These are phyloP conservation scores for Lasioglossum albipes DNA, from an alignment of 1,140 invertebrate species.

Conservation along the genomic window DNA sequence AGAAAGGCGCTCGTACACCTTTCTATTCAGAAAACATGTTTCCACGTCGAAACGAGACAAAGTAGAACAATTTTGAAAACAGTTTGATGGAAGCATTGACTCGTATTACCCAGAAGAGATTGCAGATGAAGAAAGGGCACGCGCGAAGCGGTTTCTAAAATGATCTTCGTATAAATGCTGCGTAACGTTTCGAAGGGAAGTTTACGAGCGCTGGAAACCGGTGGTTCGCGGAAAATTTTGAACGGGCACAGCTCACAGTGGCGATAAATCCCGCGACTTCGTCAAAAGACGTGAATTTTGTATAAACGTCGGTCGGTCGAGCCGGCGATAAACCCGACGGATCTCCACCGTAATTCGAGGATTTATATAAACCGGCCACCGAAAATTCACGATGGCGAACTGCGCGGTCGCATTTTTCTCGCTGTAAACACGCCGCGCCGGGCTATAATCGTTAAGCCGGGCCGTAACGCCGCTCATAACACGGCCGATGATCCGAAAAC, in stretches of 20 bases:
- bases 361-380: neutral
- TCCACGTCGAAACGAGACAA: too few relatives aligned
- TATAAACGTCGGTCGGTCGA: neutral
- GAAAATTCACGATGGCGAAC: constrained; percentile 4
- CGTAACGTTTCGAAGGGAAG: neutral
- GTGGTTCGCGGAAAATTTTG: constrained; percentile 24
- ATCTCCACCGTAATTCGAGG: too few relatives aligned
- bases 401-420: neutral
- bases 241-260: neutral
- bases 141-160: too few relatives aligned
- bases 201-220: constrained; percentile 6
- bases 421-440: neutral
- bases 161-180: too few relatives aligned
- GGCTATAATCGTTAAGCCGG: neutral
- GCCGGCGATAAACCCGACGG: neutral
- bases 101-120: too few relatives aligned
- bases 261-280: neutral
- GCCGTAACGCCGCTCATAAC: neutral
- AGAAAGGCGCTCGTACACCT: too few relatives aligned
- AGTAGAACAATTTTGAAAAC: too few relatives aligned
- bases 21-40: too few relatives aligned
- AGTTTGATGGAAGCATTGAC: too few relatives aligned
- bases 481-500: constrained; percentile 10
- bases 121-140: too few relatives aligned
- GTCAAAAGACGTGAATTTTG: neutral